phyloP scores from a whole-genome alignment of 2,888 invertebrate species.

The Eupsilia transversa region DNA sequence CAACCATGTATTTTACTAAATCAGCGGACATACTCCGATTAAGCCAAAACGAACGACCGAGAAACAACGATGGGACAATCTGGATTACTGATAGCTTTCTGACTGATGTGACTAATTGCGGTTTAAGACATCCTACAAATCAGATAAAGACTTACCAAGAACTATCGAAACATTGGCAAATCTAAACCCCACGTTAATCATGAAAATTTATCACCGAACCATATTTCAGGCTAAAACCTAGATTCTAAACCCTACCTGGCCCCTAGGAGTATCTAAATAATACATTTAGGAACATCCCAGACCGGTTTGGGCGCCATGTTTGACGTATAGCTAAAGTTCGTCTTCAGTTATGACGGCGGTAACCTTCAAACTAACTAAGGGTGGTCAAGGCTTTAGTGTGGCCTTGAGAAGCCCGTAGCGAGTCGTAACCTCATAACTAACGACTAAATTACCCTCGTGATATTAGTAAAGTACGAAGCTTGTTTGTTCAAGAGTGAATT shows the following conservation, averaged over 20 bases:
- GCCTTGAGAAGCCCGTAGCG: constrained; percentile 55
- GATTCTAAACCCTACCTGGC: constrained; percentile 9
- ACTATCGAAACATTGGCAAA: constrained; percentile 1
- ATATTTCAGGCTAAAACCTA: constrained; percentile 21
- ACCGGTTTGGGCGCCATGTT: constrained; percentile 21
- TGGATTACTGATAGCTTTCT: not conserved
- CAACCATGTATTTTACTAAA: not conserved
- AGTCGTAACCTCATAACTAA: constrained; percentile 27
- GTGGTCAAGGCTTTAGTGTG: constrained; percentile 48
- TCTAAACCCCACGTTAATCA: constrained; percentile 14
- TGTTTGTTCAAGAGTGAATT: constrained; percentile 9
- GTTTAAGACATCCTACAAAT: not conserved
- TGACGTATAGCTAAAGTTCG: constrained; percentile 51
- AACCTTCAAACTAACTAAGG: constrained; percentile 49
- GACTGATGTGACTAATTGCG: not conserved
- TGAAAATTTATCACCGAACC: constrained; percentile 12
- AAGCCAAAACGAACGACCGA: not conserved
- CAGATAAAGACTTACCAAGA: constrained; percentile 4
- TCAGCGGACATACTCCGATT: not conserved
- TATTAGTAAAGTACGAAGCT: constrained; percentile 3
- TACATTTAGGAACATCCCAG: constrained; percentile 6
- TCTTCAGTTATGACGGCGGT: constrained; percentile 29
- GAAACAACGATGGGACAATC: not conserved
- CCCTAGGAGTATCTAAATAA: constrained; percentile 33
- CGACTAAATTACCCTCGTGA: constrained; percentile 16